Evolutionary conservation across 2,113 vertebrate species (phyloP).

Genomic region (Irena cyanogastra): DNA sequence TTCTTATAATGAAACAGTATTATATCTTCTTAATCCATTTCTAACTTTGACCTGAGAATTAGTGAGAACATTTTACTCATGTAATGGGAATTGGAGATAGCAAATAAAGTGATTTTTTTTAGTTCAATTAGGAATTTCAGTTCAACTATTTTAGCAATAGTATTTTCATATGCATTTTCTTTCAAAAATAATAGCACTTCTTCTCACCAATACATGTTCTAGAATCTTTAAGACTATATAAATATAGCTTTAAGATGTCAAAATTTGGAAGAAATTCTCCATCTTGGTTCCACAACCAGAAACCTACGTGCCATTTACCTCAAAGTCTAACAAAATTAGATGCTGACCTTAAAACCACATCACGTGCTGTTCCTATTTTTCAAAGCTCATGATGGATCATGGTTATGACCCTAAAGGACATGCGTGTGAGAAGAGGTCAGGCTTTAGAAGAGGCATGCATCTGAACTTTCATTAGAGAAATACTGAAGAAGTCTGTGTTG

Average conservation of each 20-base stretch:
- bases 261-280: not conserved
- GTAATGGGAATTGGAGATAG: not conserved
- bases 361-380: not conserved
- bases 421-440: not conserved
- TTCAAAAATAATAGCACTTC: not conserved
- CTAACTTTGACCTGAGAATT: not conserved
- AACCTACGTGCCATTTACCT: not conserved
- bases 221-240: not conserved
- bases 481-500: not conserved
- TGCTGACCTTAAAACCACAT: not conserved
- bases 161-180: not conserved
- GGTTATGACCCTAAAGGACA: not conserved
- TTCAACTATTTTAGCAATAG: not conserved
- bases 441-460: not conserved
- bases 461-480: not conserved
- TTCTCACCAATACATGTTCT: not conserved
- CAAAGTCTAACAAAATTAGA: not conserved
- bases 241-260: not conserved
- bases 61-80: not conserved
- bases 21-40: not conserved
- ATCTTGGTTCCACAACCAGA: not conserved
- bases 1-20: slow-evolving; percentile 22
- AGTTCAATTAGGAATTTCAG: not conserved
- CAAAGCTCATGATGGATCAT: not conserved
- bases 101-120: not conserved